phyloP scores from a whole-genome alignment of 2,797 vertebrate genomes.

The Tragopan temminckii region DNA sequence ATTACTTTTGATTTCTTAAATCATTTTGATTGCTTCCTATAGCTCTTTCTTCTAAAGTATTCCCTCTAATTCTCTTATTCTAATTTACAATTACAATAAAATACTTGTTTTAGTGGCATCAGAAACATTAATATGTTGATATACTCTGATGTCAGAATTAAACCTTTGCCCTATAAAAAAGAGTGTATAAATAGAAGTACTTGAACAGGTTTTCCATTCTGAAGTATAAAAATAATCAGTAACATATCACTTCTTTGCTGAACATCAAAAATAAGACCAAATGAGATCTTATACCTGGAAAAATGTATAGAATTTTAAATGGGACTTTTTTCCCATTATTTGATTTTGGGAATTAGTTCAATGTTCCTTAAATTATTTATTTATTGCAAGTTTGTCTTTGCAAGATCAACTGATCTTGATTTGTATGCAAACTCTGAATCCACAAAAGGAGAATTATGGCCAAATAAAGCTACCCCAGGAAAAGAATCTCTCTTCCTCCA shows the following conservation, averaged over 20 bases:
- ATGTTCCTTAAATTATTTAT: neutral
- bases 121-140: neutral
- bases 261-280: neutral
- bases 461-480: neutral
- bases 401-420: neutral
- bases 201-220: neutral
- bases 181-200: neutral
- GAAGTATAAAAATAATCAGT: neutral
- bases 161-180: neutral
- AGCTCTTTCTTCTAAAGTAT: neutral
- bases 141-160: neutral
- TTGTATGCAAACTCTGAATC: neutral
- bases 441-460: neutral
- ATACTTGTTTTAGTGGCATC: neutral
- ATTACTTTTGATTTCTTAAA: conserved; percentile 17
- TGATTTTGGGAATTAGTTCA: neutral
- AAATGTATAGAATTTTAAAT: neutral
- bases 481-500: neutral
- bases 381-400: neutral
- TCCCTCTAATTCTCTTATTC: neutral
- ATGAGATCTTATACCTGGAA: neutral
- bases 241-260: neutral
- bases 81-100: conserved; percentile 4
- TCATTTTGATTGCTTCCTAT: neutral
- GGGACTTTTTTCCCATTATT: neutral